Evolutionary conservation across 2,113 vertebrate genomes (phyloP).

Genomic region (Chamaea fasciata): DNA sequence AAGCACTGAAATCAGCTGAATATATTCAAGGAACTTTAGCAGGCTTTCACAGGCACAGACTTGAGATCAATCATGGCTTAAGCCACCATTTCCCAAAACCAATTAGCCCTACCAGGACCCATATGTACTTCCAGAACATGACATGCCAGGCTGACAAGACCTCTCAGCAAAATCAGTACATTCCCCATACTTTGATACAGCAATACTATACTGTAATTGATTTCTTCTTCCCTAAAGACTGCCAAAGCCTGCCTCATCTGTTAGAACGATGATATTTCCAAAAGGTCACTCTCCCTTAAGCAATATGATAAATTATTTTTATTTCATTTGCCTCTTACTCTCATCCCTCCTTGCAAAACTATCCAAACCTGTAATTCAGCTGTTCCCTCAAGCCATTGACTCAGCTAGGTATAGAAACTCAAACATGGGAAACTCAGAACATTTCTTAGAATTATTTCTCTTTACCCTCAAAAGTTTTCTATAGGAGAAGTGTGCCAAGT

Average conservation of each 20-base stretch:
- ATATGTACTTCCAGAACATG: not conserved
- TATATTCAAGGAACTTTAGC: not conserved
- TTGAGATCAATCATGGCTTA: not conserved
- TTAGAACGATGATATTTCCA: not conserved
- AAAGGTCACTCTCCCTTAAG: slow-evolving; percentile 36
- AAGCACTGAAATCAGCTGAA: not conserved
- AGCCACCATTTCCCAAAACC: not conserved
- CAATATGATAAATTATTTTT: slow-evolving; percentile 25
- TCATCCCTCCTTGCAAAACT: not conserved
- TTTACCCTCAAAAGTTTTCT: not conserved
- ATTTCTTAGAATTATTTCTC: not conserved
- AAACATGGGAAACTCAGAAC: not conserved
- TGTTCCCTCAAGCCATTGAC: not conserved
- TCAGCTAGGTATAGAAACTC: not conserved
- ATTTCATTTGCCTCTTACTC: not conserved
- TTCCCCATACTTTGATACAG: not conserved
- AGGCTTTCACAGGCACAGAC: not conserved
- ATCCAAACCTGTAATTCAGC: not conserved
- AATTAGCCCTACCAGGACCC: not conserved
- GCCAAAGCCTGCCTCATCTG: not conserved
- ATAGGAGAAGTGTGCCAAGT: not conserved
- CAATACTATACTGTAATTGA: not conserved
- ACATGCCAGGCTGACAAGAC: not conserved
- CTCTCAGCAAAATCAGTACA: not conserved
- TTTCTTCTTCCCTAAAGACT: not conserved